Base-by-base conservation (phyloP, 2,113 vertebrate genomes). In the Mola mola region DNA sequence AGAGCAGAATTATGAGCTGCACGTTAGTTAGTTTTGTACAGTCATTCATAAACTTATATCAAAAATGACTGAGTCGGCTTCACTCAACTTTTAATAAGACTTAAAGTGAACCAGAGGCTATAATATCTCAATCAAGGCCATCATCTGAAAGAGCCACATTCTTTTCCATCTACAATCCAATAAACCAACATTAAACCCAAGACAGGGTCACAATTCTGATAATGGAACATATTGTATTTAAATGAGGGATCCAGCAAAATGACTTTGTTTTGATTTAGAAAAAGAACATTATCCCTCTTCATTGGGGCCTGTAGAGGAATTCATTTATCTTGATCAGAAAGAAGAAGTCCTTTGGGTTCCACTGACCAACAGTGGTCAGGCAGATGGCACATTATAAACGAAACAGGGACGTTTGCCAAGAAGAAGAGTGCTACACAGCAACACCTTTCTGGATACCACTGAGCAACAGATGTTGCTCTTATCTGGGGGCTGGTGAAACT, bases 381-480 rank as follows among this genome's bases (percentile, higher is more conserved):
- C 88, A 90, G 83, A 86, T 85, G 79, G 81, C 65, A 36, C 37
- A 52, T 57, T 69, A 78, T 64, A 59, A 60, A 38, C 44, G 43
- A 61, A 64, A 74, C 21, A 6, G 48, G 52, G 38, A 60, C 41
- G 65, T 65, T 76, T 79, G 72, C 79, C 71, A 79, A 68, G 43
- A 43, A 56, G 26, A 62, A 42, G 26, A 49, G 64, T 17, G 64
- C 50, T 37, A 43, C 50, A 65, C 34, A 63, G 34, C 41, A 50
- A 50, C 80, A 81, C 67, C 72, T 81, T 69, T 44, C 66, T n/a
- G 33, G 46, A 80, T 49, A 36, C 38, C 53, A 42, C 58, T 19
- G 48, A 75, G 46, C 61, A 86, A 67, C 87, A 88, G 79, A 89
- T 82, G 81, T 73, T 75, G 56, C 57, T 67, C 49, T 82, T 90